phyloP scores from a whole-genome alignment of 1,140 invertebrate genomes.

The Mycetomoellerius zeteki region DNA sequence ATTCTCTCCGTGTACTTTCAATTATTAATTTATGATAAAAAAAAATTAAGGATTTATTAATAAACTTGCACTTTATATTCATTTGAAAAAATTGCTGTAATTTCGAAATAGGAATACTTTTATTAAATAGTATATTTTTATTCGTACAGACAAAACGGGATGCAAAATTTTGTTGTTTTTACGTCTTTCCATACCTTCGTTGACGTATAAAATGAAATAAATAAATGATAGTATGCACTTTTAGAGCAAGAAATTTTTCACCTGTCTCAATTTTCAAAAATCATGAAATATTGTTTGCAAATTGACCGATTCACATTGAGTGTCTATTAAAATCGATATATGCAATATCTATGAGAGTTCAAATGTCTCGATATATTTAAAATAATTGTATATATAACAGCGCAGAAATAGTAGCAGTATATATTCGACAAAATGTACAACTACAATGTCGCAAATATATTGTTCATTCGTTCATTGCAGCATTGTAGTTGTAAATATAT shows the following conservation, averaged over 20 bases:
- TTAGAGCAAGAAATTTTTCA: background rate
- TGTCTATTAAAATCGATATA: background rate
- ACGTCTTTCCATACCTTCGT: background rate
- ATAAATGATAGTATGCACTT: background rate
- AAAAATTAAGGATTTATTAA: background rate
- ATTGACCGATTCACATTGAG: background rate
- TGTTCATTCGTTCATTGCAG: no score
- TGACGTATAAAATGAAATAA: background rate
- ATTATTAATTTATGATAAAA: background rate
- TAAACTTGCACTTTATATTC: background rate
- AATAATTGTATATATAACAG: background rate
- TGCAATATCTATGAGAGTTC: background rate
- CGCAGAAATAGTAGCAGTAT: background rate
- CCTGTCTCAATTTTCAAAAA: background rate
- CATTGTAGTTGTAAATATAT: background rate
- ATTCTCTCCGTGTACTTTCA: no score
- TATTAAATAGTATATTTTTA: background rate
- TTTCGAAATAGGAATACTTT: background rate
- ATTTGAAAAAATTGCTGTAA: background rate
- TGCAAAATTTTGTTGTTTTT: background rate
- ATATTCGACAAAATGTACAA: slow-evolving; percentile 8
- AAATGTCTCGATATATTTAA: background rate
- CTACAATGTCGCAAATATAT: background rate
- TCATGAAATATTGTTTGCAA: background rate
- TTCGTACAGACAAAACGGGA: background rate